These are phyloP conservation scores for Lophotriccus pileatus DNA, from an alignment of 2,797 vertebrate species.

Conservation along the genomic window DNA sequence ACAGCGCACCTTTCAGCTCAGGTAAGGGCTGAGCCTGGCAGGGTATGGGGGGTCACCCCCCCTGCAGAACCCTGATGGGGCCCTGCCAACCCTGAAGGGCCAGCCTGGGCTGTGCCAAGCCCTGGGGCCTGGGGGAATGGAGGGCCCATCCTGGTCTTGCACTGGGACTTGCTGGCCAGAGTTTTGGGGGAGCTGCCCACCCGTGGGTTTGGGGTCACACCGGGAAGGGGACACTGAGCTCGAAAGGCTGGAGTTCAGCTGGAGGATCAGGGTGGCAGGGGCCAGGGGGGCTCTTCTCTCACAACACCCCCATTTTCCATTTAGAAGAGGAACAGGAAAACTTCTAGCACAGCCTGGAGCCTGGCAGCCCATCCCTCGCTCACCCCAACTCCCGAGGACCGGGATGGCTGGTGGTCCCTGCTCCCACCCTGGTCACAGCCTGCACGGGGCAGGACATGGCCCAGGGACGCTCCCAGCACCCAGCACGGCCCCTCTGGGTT, in stretches of 20 bases:
- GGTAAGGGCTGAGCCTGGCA: background rate
- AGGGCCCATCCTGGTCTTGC: background rate
- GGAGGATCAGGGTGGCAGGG: background rate
- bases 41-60: background rate
- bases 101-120: background rate
- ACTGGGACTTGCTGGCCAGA: background rate
- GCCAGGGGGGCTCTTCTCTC: background rate
- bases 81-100: accelerated
- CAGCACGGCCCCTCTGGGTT: background rate
- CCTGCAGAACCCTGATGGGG: accelerated
- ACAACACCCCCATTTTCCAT: accelerated
- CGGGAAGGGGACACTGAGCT: background rate
- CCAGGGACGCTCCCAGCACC: background rate
- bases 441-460: accelerated
- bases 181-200: background rate
- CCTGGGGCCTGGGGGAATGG: background rate
- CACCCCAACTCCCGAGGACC: accelerated
- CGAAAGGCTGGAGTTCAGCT: background rate
- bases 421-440: background rate
- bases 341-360: background rate
- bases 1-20: background rate
- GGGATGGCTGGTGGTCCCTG: accelerated
- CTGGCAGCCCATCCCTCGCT: accelerated
- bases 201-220: accelerated
- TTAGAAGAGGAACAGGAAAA: background rate